Conservation (phyloP, 2,797 vertebrate genomes). For the Sebastes umbrosus region DNA sequence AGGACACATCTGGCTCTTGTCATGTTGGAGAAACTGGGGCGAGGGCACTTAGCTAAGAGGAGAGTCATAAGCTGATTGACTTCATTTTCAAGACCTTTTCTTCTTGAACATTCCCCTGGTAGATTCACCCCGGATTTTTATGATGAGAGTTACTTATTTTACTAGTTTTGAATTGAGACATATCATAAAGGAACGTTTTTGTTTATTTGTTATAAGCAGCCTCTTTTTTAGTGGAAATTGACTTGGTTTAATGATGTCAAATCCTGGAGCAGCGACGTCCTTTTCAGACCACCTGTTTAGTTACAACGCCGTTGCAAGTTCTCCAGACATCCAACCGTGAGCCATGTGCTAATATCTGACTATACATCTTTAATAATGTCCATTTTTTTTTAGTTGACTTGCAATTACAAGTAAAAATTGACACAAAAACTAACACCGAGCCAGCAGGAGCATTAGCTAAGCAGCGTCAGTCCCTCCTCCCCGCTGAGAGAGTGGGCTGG, state of each 20-base stretch:
- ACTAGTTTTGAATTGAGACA: not conserved
- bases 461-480: slow-evolving; percentile 58
- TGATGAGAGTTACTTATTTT: not conserved
- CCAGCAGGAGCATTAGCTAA: slow-evolving; percentile 67
- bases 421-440: slow-evolving; percentile 60
- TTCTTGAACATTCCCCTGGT: not conserved
- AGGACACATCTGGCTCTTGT: not conserved
- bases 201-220: not conserved
- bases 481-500: slow-evolving; percentile 69
- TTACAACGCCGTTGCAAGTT: slow-evolving; percentile 21
- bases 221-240: not conserved
- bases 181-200: not conserved
- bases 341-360: slow-evolving; percentile 27
- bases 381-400: slow-evolving; percentile 62
- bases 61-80: not conserved
- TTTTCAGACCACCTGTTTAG: slow-evolving; percentile 28
- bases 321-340: slow-evolving; percentile 18
- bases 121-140: not conserved
- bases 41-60: not conserved
- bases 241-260: not conserved
- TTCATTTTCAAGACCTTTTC: not conserved
- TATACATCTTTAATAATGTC: slow-evolving; percentile 41
- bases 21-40: slow-evolving; percentile 2
- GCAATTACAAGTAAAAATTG: slow-evolving; percentile 35
- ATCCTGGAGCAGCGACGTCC: not conserved